Conservation (phyloP, 2,888 invertebrate species). For the Epistrophe grossulariae region DNA sequence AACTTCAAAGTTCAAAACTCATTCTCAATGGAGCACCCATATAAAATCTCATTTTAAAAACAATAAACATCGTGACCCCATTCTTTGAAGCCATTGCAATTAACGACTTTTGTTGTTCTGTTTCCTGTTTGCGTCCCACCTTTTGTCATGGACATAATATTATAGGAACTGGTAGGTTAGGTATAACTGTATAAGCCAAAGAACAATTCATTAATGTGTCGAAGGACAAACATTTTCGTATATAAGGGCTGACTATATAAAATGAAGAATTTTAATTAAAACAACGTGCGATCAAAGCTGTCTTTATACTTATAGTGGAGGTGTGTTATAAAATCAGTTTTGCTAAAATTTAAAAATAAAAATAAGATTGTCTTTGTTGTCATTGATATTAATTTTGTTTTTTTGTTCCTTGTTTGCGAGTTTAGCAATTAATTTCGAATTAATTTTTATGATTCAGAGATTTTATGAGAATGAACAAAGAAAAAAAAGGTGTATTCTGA, state of each 20-base stretch:
- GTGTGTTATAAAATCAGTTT: background rate
- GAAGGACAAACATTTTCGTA: background rate
- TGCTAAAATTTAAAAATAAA: background rate
- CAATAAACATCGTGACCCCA: background rate
- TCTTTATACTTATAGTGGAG: background rate
- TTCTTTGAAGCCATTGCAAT: background rate
- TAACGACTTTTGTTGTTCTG: background rate
- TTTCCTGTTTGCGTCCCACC: background rate
- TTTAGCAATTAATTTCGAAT: background rate
- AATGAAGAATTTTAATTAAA: conserved; percentile 7
- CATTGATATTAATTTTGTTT: background rate
- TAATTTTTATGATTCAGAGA: background rate
- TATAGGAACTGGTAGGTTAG: background rate
- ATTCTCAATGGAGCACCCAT: background rate
- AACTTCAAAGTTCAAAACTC: background rate
- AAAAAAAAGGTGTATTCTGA: background rate
- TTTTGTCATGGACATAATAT: background rate
- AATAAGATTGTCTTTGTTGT: background rate
- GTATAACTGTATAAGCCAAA: too few species aligned
- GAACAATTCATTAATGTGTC: conserved; percentile 10
- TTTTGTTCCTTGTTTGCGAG: background rate
- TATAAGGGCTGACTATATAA: background rate
- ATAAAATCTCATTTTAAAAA: background rate
- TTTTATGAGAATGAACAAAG: background rate
- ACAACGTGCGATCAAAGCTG: background rate